phyloP scores from a whole-genome alignment of 2,797 vertebrate genomes.

The Naso thynnoides region DNA sequence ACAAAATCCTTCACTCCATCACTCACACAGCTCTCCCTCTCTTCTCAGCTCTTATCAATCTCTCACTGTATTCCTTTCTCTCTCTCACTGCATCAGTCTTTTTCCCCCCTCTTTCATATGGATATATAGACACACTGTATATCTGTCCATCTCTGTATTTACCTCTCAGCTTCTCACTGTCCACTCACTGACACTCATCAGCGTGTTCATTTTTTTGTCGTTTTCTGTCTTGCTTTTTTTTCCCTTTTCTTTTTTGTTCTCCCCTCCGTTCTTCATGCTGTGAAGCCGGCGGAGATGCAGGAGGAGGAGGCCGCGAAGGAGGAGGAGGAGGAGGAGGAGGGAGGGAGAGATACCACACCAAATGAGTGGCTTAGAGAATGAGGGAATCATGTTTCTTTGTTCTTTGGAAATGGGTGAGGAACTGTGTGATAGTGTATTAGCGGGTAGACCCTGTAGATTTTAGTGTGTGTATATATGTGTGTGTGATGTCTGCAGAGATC shows the following conservation, averaged over 20 bases:
- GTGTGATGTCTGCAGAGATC: conserved; percentile 42
- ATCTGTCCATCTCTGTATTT: conserved; percentile 40
- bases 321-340: conserved; percentile 80
- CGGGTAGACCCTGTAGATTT: conserved; percentile 57
- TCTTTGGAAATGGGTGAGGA: conserved; percentile 85
- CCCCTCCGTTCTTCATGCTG: conserved; percentile 67
- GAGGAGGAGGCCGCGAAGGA: conserved; percentile 80
- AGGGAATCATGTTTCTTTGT: conserved; percentile 81
- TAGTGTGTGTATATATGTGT: conserved; percentile 32
- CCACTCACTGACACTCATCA: conserved; percentile 70
- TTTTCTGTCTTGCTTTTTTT: conserved; percentile 63
- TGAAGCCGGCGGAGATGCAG: conserved; percentile 83
- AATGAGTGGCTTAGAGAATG: conserved; percentile 90
- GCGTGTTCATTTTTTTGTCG: conserved; percentile 66
- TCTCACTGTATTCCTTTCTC: conserved; percentile 18
- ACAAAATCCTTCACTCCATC: conserved; percentile 65
- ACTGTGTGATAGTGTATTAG: conserved; percentile 64
- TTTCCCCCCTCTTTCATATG: conserved; percentile 31
- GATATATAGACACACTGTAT: conserved; percentile 53
- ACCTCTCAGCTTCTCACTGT: conserved; percentile 49
- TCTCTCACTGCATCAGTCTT: neutral
- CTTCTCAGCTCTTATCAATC: conserved; percentile 28
- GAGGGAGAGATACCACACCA: conserved; percentile 84
- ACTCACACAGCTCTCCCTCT: conserved; percentile 50
- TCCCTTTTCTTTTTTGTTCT: conserved; percentile 44